Base-by-base conservation (phyloP, 2,888 invertebrate species). In the Alloplasta piceator region DNA sequence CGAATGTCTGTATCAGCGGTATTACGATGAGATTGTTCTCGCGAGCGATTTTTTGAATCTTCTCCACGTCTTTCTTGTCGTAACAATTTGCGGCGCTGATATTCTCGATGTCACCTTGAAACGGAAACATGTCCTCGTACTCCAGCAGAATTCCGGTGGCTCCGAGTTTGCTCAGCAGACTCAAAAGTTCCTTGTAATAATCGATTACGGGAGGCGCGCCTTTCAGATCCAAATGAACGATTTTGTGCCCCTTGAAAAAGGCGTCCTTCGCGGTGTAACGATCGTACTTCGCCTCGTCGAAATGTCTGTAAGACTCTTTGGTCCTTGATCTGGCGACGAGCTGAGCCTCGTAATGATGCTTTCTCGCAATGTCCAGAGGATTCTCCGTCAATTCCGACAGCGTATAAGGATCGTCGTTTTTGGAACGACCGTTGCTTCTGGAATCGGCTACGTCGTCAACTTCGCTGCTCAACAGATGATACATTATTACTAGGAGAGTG, bases 101-200 rank as follows among this genome's bases (percentile, higher is more conserved):
- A 84, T 94, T 94, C 39, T 90, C 90, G 6, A 96, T 91, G 6
- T 89, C 90, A 0, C 94, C 95, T 43, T 93, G 91, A 90, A 95
- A 98, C 0, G 97, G 97, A 91, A 97, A 97, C 96, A 96, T 97
- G 87, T 98, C 97, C 91, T 98, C 97, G 90, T 97, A 98, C 89
- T 98, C 97, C 46, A 98, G 93, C 4, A 97, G 92, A 10, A 98
- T 89, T 0, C 96, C 97, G 36, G 96, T 97, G 0, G 95, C 96
- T n/a, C 97, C 96, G 52, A 95, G 89, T 36, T 92, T 92, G 64
- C 93, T 93, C 6, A 97, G 89, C 78, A 95, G 91, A 0, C 94
- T 94, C 75, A 97, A 93, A 0, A 97, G 85, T 6, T 94, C 92
- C 67, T 93, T 90, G 76, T 95, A 93, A 86, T 96, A 96, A 0